These are phyloP conservation scores for Mimumesa dahlbomi DNA, from an alignment of 2,888 invertebrate species.

Conservation along the genomic window DNA sequence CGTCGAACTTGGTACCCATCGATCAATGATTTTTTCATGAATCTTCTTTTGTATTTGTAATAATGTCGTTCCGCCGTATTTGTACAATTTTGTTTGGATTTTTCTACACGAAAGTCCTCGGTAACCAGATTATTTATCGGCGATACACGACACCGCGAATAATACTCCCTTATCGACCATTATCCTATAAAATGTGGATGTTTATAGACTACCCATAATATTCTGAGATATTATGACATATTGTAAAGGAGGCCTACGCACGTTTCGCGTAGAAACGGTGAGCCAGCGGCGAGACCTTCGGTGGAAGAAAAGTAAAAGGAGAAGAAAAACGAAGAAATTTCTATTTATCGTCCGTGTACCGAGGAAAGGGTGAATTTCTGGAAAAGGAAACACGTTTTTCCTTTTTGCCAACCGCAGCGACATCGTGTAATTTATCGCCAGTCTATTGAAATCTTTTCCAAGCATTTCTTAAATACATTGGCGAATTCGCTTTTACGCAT, in stretches of 20 bases:
- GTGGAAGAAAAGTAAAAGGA: too few relatives aligned
- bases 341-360: background rate
- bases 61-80: slow-evolving; percentile 3
- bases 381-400: too few relatives aligned
- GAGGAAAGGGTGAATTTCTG: background rate
- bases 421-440: too few relatives aligned
- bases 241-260: slow-evolving; percentile 7
- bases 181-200: slow-evolving; percentile 33
- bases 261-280: background rate
- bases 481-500: too few relatives aligned
- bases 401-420: too few relatives aligned
- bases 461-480: too few relatives aligned
- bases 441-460: too few relatives aligned
- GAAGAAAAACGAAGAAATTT: too few relatives aligned
- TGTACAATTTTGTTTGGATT: slow-evolving; percentile 27
- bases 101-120: background rate
- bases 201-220: slow-evolving; percentile 38
- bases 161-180: slow-evolving; percentile 37
- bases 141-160: slow-evolving; percentile 10
- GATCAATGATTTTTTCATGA: too few relatives aligned
- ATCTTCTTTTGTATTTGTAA: background rate
- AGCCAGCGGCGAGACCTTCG: background rate
- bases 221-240: slow-evolving; percentile 15
- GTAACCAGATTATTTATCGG: slow-evolving; percentile 22
- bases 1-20: slow-evolving; percentile 10